Percentiles rank a stretch among this genome's conserved stretches.
Evolutionary conservation across 2,888 invertebrate genomes (phyloP).

Genomic region (Drosophila demipolita): DNA sequence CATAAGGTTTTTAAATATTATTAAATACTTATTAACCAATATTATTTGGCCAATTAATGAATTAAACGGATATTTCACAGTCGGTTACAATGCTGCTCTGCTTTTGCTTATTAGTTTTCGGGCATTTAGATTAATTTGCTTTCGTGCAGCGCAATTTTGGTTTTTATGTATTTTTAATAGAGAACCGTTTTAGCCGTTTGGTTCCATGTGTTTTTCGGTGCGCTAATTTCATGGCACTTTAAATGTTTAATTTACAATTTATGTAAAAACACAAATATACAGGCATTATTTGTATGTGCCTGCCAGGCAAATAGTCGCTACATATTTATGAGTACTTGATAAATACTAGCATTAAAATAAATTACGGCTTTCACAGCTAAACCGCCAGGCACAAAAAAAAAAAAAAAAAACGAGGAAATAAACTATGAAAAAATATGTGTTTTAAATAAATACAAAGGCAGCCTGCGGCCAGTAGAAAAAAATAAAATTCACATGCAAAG

Average conservation of each 20-base stretch:
- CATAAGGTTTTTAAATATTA: not conserved
- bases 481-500: constrained; percentile 56
- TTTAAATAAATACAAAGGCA: constrained; percentile 56
- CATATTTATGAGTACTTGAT: constrained; percentile 78
- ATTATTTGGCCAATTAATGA: not conserved
- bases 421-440: constrained; percentile 54
- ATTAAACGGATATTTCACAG: constrained; percentile 13
- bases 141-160: constrained; percentile 46
- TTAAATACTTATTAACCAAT: no score
- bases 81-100: not conserved
- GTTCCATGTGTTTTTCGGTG: constrained; percentile 64
- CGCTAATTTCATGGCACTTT: constrained; percentile 75
- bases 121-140: constrained; percentile 64
- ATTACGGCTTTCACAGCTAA: constrained; percentile 80
- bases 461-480: constrained; percentile 32
- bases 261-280: constrained; percentile 46
- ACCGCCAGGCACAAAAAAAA: constrained; percentile 28
- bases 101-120: constrained; percentile 50
- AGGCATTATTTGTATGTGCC: constrained; percentile 21
- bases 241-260: constrained; percentile 79
- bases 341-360: constrained; percentile 85
- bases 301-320: constrained; percentile 47
- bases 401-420: constrained; percentile 3
- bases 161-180: constrained; percentile 77
- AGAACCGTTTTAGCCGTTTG: constrained; percentile 35